A percentile compares a stretch with the other conserved stretches of the same genome.
phyloP scores from a whole-genome alignment of 2,113 vertebrate species.

The Coptodon rendalli region DNA sequence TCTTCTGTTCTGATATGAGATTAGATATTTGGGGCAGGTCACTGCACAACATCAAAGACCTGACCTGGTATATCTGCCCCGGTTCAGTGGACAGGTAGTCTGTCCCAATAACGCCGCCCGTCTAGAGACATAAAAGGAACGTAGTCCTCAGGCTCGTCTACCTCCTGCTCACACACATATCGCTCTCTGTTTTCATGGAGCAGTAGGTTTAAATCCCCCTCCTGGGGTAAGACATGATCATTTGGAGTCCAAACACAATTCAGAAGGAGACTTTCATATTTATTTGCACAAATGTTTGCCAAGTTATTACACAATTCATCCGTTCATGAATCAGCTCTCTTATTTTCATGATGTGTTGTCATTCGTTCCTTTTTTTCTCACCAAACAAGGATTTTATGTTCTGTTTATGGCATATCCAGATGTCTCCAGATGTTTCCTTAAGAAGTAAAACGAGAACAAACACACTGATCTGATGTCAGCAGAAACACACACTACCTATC shows the following conservation, averaged over 20 bases:
- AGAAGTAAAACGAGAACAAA: neutral
- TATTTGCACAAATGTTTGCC: neutral
- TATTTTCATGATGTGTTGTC: neutral
- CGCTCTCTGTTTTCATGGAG: neutral
- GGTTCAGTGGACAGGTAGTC: conserved; percentile 44
- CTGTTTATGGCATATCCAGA: neutral
- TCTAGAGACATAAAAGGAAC: conserved; percentile 38
- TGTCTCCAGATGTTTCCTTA: neutral
- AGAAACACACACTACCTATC: neutral
- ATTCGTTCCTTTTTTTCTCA: neutral
- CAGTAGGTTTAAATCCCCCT: neutral
- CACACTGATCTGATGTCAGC: neutral
- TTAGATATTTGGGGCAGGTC: conserved; percentile 33
- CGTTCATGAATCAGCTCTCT: neutral
- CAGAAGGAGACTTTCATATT: neutral
- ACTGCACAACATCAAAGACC: conserved; percentile 45
- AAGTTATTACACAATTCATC: neutral
- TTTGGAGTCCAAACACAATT: neutral
- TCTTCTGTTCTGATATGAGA: conserved; percentile 39
- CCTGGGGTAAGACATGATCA: neutral
- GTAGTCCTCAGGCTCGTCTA: neutral
- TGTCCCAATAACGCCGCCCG: conserved; percentile 10
- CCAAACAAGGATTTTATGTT: neutral
- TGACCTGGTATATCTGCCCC: conserved; percentile 33
- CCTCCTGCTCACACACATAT: neutral